These are phyloP conservation scores for Heliconius charithonia DNA, from an alignment of 2,888 invertebrate genomes.

Conservation along the genomic window DNA sequence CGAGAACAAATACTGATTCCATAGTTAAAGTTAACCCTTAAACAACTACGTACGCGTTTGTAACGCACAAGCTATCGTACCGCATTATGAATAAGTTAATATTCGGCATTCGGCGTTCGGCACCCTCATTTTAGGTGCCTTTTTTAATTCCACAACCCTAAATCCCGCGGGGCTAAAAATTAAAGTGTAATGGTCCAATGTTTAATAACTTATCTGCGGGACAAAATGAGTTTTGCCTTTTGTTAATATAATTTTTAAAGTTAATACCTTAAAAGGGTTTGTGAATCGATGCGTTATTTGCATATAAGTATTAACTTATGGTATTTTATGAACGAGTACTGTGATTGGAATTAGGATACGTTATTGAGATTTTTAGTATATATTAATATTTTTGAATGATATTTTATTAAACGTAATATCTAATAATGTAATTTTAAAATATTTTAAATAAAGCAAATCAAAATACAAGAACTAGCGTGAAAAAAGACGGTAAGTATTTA, in stretches of 20 bases:
- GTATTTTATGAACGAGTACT: slow-evolving; percentile 5
- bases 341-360: slow-evolving; percentile 3
- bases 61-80: slow-evolving; percentile 12
- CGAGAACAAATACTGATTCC: slow-evolving; percentile 46
- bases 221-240: slow-evolving; percentile 71
- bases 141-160: slow-evolving; percentile 70
- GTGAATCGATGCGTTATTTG: slow-evolving; percentile 52
- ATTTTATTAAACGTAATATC: neutral
- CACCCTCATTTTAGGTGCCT: slow-evolving; percentile 55
- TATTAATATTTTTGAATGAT: neutral
- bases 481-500: neutral
- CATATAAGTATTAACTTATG: slow-evolving; percentile 27
- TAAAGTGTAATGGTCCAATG: slow-evolving; percentile 82
- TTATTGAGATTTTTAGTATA: neutral
- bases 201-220: slow-evolving; percentile 82
- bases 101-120: slow-evolving; percentile 60
- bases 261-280: slow-evolving; percentile 64
- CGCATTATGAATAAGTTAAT: slow-evolving; percentile 72
- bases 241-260: slow-evolving; percentile 78
- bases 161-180: slow-evolving; percentile 78
- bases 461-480: neutral
- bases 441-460: no score
- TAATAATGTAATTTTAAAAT: neutral
- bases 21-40: slow-evolving; percentile 42
- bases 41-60: neutral